Evolutionary conservation across 2,113 vertebrate genomes (phyloP), one percentile per base, ranked within the genome.

Genomic region (Isurus oxyrinchus): DNA sequence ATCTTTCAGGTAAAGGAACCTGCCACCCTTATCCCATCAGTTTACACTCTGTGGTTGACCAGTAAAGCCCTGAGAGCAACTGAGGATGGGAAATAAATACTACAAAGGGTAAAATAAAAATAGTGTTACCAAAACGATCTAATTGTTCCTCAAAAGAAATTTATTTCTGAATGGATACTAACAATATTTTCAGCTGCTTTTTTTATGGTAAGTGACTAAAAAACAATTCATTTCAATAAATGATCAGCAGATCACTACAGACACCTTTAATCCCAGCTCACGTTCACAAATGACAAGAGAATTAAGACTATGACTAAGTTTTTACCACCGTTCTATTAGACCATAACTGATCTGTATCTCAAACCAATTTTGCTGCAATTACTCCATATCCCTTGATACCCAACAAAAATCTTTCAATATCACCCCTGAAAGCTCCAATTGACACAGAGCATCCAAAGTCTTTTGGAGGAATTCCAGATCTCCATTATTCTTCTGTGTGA

Each of bases 141-240:
- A 90, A 57, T 31, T 10, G 53, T 25, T 55, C 25, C 25, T 90
- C 27, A 31, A 53, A 59, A 59, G 11, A 11, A 91, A 59, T 59
- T 57, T 59, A 59, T 13, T 91, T 59, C 87, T 91, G 87, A 91
- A 27, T 59, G 87, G 25, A 57, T 91, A 13, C 31, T n/a, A 57
- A 16, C 55, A 35, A 59, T 14, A 35, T 19, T n/a, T 91, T 61
- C 53, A n/a, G 57, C 88, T 5, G 88, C 55, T 4, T 31, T n/a
- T 35, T 61, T 61, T 91, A 59, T n/a, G 55, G 16, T 59, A 59
- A 35, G 61, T 55, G 59, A 91, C 59, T 91, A 91, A 59, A 88
- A 91, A 59, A 59, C 88, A 91, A 91, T 91, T 91, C n/a, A 91
- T 91, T 91, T 91, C 57, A 59, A 91, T 91, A 91, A 91, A 91